A percentile compares a stretch with the other conserved stretches of the same genome.
Evolutionary conservation across 2,113 vertebrate genomes (phyloP).

Genomic region (Neogale vison): DNA sequence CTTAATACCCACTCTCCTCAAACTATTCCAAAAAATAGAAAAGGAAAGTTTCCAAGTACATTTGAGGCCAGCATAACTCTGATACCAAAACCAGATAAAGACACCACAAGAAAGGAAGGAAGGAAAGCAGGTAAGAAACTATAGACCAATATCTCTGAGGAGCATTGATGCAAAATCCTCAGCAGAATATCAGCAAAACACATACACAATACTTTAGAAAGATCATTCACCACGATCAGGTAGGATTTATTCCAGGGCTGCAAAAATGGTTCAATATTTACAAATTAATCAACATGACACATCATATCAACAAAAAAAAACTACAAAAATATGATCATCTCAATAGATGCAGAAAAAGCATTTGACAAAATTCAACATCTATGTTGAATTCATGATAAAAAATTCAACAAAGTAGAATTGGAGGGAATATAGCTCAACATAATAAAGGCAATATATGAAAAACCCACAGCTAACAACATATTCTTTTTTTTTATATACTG

Average conservation of each 20-base stretch:
- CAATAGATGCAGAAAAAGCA: not conserved
- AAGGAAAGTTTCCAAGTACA: not conserved
- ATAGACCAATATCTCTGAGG: not conserved
- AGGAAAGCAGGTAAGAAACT: not conserved
- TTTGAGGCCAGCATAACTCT: not conserved
- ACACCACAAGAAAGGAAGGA: not conserved
- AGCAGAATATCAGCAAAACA: not conserved
- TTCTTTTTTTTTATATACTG: too few relatives aligned
- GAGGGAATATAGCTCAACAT: not conserved
- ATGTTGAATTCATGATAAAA: not conserved
- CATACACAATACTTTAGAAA: not conserved
- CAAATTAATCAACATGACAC: not conserved
- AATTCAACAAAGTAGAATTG: not conserved
- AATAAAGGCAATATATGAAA: not conserved
- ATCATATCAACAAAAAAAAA: not conserved
- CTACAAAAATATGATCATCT: not conserved
- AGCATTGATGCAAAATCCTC: not conserved
- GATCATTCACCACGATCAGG: not conserved
- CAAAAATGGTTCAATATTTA: not conserved
- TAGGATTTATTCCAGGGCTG: not conserved
- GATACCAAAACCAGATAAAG: not conserved
- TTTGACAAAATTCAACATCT: not conserved
- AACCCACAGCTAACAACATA: not conserved
- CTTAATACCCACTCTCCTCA: not conserved
- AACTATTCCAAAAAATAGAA: not conserved